phyloP scores from a whole-genome alignment of 2,888 invertebrate species.

The Didymodactylos carnosus region DNA sequence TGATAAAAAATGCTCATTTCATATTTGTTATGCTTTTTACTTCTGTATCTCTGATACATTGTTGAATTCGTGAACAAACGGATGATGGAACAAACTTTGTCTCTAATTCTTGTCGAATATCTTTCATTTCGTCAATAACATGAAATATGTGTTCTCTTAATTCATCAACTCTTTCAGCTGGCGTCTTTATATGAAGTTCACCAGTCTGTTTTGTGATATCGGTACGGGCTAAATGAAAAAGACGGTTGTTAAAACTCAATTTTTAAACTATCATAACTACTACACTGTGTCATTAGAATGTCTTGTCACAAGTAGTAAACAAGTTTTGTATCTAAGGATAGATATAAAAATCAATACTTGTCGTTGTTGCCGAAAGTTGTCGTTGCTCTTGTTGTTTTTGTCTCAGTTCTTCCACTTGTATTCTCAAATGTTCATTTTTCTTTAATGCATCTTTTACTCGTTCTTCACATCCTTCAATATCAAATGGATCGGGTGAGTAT shows the following conservation, averaged over 20 bases:
- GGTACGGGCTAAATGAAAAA: background rate
- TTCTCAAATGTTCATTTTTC: background rate
- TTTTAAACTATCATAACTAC: too few species aligned
- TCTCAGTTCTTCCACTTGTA: background rate
- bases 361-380: too few species aligned
- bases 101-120: background rate
- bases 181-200: background rate
- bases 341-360: background rate
- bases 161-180: background rate
- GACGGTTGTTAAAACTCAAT: too few species aligned
- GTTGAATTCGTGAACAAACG: background rate
- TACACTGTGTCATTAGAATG: too few species aligned
- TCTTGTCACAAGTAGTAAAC: too few species aligned
- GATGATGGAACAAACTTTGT: background rate
- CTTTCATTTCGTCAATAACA: background rate
- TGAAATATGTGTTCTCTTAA: background rate
- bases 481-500: background rate
- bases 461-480: background rate
- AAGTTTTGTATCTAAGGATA: too few species aligned
- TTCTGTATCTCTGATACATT: background rate
- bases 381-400: background rate
- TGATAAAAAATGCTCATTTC: background rate
- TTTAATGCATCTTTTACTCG: background rate
- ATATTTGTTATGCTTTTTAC: too few species aligned
- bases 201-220: background rate